These are phyloP conservation scores for Muscicapa striata DNA, from an alignment of 2,797 vertebrate species.

Conservation along the genomic window DNA sequence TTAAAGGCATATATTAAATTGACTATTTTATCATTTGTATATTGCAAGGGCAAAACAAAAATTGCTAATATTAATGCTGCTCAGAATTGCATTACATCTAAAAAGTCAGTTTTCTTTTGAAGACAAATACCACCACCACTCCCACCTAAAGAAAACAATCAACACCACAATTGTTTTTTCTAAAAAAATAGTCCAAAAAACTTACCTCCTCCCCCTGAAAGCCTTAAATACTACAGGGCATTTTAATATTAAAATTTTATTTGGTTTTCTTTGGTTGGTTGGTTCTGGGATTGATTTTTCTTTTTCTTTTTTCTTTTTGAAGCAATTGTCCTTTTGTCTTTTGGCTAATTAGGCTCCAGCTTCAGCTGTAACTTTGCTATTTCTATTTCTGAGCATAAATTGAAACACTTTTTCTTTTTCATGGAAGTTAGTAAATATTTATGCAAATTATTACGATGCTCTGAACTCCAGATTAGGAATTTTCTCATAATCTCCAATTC, in stretches of 20 bases:
- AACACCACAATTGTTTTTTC: accelerated
- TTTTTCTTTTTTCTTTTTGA: not conserved
- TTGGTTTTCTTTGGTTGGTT: not conserved
- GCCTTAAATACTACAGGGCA: accelerated
- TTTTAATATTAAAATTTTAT: not conserved
- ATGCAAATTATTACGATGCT: not conserved
- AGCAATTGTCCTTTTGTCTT: not conserved
- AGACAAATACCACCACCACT: not conserved
- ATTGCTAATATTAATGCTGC: not conserved
- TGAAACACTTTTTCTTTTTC: not conserved
- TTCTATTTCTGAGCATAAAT: not conserved
- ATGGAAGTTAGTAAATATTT: not conserved
- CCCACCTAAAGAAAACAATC: accelerated
- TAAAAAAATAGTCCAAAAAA: not conserved
- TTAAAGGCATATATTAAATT: not conserved
- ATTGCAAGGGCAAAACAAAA: not conserved
- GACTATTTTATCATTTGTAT: not conserved
- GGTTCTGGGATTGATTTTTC: not conserved
- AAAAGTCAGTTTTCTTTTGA: not conserved
- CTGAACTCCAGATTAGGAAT: not conserved
- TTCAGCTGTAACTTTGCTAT: not conserved
- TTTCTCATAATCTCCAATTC: not conserved
- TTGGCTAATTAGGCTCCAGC: not conserved
- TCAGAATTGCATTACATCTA: not conserved
- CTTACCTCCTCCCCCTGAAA: accelerated